Percentiles rank a stretch among this genome's conserved stretches.
Conservation (phyloP, 2,888 invertebrate genomes). For the Patella pellucida region DNA sequence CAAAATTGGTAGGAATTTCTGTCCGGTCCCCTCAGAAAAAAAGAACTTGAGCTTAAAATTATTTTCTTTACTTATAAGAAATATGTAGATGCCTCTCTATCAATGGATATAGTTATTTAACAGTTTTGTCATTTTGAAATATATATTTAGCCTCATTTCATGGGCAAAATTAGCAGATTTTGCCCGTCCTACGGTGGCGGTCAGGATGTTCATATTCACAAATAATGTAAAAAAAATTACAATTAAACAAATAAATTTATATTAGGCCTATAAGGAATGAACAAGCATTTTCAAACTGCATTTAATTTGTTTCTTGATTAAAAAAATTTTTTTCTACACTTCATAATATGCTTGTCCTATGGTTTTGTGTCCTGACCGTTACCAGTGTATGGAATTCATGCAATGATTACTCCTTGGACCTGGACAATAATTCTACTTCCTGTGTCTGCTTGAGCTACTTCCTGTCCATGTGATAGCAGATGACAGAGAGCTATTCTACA, state of each 20-base stretch:
- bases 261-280: slow-evolving; percentile 12
- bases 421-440: slow-evolving; percentile 15
- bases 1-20: slow-evolving; percentile 12
- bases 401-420: slow-evolving; percentile 14
- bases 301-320: slow-evolving; percentile 16
- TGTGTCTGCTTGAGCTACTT: slow-evolving; percentile 16
- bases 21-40: too few relatives aligned
- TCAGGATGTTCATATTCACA: slow-evolving; percentile 12
- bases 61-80: background rate
- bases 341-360: slow-evolving; percentile 10
- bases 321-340: slow-evolving; percentile 10
- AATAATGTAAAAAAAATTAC: slow-evolving; percentile 14
- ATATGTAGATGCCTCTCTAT: slow-evolving; percentile 13
- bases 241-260: slow-evolving; percentile 12
- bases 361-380: slow-evolving; percentile 16
- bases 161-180: slow-evolving; percentile 15
- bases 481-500: slow-evolving; percentile 11
- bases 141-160: slow-evolving; percentile 1
- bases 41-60: too few relatives aligned
- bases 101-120: slow-evolving; percentile 11
- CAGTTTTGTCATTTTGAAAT: slow-evolving; percentile 11
- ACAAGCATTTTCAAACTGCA: slow-evolving; percentile 15
- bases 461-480: slow-evolving; percentile 15
- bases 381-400: slow-evolving; percentile 13
- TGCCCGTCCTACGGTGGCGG: slow-evolving; percentile 9